Base-by-base conservation (phyloP, 2,888 invertebrate genomes). In the Dryococelus australis region DNA sequence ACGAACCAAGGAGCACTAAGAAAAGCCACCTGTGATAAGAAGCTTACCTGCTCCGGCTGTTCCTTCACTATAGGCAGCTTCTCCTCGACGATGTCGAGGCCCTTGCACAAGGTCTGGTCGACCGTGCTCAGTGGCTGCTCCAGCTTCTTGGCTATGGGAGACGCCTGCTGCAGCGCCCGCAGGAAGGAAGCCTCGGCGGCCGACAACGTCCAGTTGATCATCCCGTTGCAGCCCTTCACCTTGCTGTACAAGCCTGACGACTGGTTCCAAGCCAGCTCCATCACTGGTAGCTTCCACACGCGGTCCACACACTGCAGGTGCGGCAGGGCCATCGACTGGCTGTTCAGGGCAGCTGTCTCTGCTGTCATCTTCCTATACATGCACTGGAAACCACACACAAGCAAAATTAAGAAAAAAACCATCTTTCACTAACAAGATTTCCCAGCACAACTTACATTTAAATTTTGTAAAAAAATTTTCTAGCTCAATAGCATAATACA, bases 171-270 rank as follows among this genome's bases (percentile, higher is more conserved):
- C 0, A 94, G 93, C 0, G 94, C 94, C 89, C 93, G 93, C 89
- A 93, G 88, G 26, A 94, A 91, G 0, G 94, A 94, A 87, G 92
- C 93, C 90, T 96, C 96, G 0, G 96, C 95, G 1, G 95, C 95
- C 28, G 94, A 94, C 6, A 96, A 92, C 0, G 96, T 95, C 95
- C 96, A 96, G 92, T 95, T 95, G 28, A 95, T 93, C 86, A 96
- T 93, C 8, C 94, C 94, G 91, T 95, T 95, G 27, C 94, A 94
- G 87, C 94, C 93, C 91, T 94, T 94, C 84, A 94, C 93, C 91
- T 91, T 93, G 43, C 92, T 92, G 91, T 95, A 95, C 86, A 94
- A 92, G 80, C 93, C 93, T 20, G 93, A 93, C 10, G 94, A 94
- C 90, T 94, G 94, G 43, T 93, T 94, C 88, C 94, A 94, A 0